Evolutionary conservation across 2,888 invertebrate species (phyloP).

Genomic region (Prosapia bicincta): DNA sequence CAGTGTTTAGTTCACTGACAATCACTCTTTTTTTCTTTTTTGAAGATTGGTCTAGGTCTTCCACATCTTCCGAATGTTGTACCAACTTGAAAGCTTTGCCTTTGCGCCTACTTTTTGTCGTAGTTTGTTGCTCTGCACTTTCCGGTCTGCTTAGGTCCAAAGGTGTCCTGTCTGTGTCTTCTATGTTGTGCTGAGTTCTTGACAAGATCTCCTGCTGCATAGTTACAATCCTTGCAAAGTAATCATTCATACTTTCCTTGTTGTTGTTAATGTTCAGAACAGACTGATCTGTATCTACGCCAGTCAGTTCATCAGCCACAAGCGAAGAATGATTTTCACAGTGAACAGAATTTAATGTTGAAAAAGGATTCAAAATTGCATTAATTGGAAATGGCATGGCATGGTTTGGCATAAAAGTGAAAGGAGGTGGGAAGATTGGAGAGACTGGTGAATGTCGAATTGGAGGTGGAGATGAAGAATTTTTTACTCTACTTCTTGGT

Average conservation of each 20-base stretch:
- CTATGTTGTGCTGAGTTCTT: not conserved
- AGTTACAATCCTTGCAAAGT: conserved; percentile 11
- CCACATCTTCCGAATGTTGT: conserved; percentile 46
- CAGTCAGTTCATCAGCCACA: conserved; percentile 2
- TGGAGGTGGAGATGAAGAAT: not conserved
- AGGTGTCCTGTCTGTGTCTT: conserved; percentile 26
- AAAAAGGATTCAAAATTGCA: conserved; percentile 9
- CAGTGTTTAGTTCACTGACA: not conserved
- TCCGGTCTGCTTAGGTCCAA: conserved; percentile 47
- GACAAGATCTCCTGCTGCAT: conserved; percentile 14
- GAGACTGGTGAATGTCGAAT: conserved; percentile 15
- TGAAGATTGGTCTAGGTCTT: conserved; percentile 48
- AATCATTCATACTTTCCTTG: conserved; percentile 19
- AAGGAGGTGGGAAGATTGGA: conserved; percentile 33
- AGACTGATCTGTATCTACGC: not conserved
- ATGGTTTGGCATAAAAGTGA: conserved; percentile 37
- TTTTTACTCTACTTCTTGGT: conserved; percentile 42
- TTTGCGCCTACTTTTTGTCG: conserved; percentile 63
- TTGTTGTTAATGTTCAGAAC: conserved; percentile 18
- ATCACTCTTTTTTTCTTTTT: conserved; percentile 46
- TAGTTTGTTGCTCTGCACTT: conserved; percentile 40
- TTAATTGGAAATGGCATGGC: conserved; percentile 1
- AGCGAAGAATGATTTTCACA: not conserved
- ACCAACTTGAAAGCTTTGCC: conserved; percentile 77
- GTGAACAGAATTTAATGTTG: not conserved